Base-by-base conservation (phyloP, 1,140 invertebrate species). In the Drosophila funebris region DNA sequence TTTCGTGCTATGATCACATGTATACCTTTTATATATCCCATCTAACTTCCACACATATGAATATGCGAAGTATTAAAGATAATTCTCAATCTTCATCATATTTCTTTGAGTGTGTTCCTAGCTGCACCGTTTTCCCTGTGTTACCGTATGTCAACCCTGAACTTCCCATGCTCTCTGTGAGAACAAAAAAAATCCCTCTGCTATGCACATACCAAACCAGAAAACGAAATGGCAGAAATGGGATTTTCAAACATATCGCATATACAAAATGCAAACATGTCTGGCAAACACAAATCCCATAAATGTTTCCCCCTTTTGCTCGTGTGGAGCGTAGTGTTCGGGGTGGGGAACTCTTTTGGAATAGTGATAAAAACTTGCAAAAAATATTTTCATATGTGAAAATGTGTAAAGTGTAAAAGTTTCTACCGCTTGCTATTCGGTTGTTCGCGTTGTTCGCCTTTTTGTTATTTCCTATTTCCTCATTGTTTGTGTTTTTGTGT, bases 231-330 rank as follows among this genome's bases (percentile, higher is more conserved):
- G 46, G 11, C 62, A 87, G 62, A 82, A 87, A 82, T 73, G 71
- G 78, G 78, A 88, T 87, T 87, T 88, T 81, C 82, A 87, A 87
- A 88, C 83, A 88, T 87, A 87, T 87, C 82, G 83, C 83, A 87
- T 88, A 88, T 88, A 87, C 82, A 88, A 87, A 87, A 87, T 87
- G 82, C 83, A 87, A 87, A 87, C 82, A 87, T 87, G 82, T 87
- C 82, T 87, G 82, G 83, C 82, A 87, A 87, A 88, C 82, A 83
- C 83, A 87, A 87, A 88, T 87, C 83, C 83, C 82, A 87, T 87
- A 87, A 87, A 87, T 87, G 82, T 87, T 88, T 82, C 80, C 29
- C 27, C 27, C 16, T 14, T 2, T 11, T 16, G 13, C 24, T 8
- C 13, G 24, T 53, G 27, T 16, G 11, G 27, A 1, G 54, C 14